Percentiles rank a stretch among this genome's conserved stretches.
Evolutionary conservation across 2,797 vertebrate genomes (phyloP).

Genomic region (Melanotaenia maccullochi): DNA sequence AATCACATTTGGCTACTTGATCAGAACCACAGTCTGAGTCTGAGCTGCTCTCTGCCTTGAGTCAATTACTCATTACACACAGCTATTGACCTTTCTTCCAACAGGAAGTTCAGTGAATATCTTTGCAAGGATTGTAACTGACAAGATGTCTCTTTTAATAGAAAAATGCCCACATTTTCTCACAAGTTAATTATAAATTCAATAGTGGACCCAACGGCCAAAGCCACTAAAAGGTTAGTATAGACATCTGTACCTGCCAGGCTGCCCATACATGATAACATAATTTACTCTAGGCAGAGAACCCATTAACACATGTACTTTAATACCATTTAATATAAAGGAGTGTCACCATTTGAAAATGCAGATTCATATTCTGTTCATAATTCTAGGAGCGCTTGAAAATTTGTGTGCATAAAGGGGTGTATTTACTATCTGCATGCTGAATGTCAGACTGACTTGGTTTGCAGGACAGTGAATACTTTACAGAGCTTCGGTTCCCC

Average conservation of each 20-base stretch:
- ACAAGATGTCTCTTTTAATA: slow-evolving; percentile 89
- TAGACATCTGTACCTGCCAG: slow-evolving; percentile 82
- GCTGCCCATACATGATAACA: slow-evolving; percentile 68
- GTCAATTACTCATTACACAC: slow-evolving; percentile 88
- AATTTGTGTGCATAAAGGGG: slow-evolving; percentile 48
- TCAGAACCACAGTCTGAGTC: slow-evolving; percentile 79
- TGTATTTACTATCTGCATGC: slow-evolving; percentile 8
- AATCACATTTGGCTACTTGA: slow-evolving; percentile 85
- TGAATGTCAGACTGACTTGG: slow-evolving; percentile 40
- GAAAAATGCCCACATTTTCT: slow-evolving; percentile 86
- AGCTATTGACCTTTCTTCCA: slow-evolving; percentile 89
- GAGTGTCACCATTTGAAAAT: slow-evolving; percentile 63
- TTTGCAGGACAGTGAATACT: slow-evolving; percentile 51
- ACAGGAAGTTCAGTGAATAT: slow-evolving; percentile 87
- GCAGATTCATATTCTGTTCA: slow-evolving; percentile 36
- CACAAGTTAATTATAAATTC: slow-evolving; percentile 86
- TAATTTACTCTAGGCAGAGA: slow-evolving; percentile 69
- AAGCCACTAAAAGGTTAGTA: slow-evolving; percentile 79
- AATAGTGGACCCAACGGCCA: slow-evolving; percentile 77
- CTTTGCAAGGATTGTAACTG: slow-evolving; percentile 86
- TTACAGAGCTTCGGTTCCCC: slow-evolving; percentile 64
- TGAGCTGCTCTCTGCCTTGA: slow-evolving; percentile 80
- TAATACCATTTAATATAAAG: slow-evolving; percentile 56
- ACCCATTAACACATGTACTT: slow-evolving; percentile 70
- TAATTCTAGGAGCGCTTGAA: slow-evolving; percentile 43